Evolutionary conservation across 2,113 vertebrate genomes (phyloP), one percentile per base, ranked within the genome.

Genomic region (Nyctibius bracteatus): DNA sequence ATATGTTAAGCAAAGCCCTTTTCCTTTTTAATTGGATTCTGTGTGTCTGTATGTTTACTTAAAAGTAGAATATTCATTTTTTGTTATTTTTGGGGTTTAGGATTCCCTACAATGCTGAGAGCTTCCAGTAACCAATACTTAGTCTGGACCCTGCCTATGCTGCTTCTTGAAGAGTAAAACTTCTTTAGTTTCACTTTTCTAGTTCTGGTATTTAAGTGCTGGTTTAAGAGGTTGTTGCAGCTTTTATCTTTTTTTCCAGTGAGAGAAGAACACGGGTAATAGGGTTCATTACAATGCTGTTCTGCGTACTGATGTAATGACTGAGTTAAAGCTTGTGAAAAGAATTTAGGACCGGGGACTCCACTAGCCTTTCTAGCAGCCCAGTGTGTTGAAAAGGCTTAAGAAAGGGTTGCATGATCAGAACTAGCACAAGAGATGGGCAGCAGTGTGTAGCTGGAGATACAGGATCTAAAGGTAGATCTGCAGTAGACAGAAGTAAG

Each of bases 261-360:
- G 47, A 39, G 25, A 79, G 37, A 30, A 73, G 20, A 39, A 30
- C 7, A 1, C 15, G 28, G 16, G 6, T 30, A 57, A 27, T 20
- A 37, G 24, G 24, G 12, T 31, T 86, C 0, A 0, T 62, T 55
- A 14, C 31, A 23, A 1, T 10, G 41, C 41, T 83, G 23, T 16
- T 41, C 51, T 66, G 3, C 6, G 5, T 33, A 25, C 33, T 52
- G 65, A 8, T 33, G 10, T 61, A 57, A 62, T 2, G 22, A 31
- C 23, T 23, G 44, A 81, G 19, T 41, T 59, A 43, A 63, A 89
- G 35, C 14, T 49, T 8, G 16, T n/a, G 47, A 17, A 19, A 28
- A 55, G 43, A 13, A 27, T 0, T 24, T 21, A 19, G 14, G 51
- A 16, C 9, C 19, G 31, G 8, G 8, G 14, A 30, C 25, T 27